Evolutionary conservation across 2,797 vertebrate genomes (phyloP).

Genomic region (Macropus fuliginosus): DNA sequence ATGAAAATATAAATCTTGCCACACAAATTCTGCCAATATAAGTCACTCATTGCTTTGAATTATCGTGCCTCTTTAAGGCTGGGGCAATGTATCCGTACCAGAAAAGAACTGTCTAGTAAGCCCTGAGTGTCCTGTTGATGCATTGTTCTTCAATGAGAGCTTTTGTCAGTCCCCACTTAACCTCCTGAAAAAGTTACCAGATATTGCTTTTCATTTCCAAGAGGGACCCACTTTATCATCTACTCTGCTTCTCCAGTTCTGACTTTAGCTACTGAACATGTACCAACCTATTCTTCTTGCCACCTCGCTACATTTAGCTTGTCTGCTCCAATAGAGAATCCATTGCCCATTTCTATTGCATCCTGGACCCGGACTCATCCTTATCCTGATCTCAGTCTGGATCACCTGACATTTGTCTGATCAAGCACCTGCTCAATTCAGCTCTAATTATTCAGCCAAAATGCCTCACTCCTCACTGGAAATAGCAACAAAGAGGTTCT

Average conservation of each 20-base stretch:
- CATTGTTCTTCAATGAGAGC: not conserved
- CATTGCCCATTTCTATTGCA: not conserved
- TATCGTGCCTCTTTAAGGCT: not conserved
- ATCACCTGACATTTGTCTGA: not conserved
- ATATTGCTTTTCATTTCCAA: not conserved
- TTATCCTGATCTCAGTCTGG: not conserved
- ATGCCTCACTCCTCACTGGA: not conserved
- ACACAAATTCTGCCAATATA: not conserved
- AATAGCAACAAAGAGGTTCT: not conserved
- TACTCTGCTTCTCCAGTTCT: not conserved
- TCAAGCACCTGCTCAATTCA: not conserved
- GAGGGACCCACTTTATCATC: not conserved
- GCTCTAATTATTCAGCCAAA: not conserved
- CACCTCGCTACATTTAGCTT: not conserved
- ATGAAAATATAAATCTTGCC: not conserved
- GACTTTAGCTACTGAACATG: not conserved
- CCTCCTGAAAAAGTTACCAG: not conserved
- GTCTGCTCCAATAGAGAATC: not conserved
- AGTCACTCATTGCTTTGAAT: not conserved
- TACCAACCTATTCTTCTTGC: not conserved
- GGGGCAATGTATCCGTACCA: not conserved
- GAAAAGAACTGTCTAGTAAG: not conserved
- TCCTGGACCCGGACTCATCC: not conserved
- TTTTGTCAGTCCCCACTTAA: not conserved
- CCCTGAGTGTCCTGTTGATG: not conserved